These are phyloP conservation scores for Calephelis nemesis DNA, from an alignment of 1,140 invertebrate species.

Conservation along the genomic window DNA sequence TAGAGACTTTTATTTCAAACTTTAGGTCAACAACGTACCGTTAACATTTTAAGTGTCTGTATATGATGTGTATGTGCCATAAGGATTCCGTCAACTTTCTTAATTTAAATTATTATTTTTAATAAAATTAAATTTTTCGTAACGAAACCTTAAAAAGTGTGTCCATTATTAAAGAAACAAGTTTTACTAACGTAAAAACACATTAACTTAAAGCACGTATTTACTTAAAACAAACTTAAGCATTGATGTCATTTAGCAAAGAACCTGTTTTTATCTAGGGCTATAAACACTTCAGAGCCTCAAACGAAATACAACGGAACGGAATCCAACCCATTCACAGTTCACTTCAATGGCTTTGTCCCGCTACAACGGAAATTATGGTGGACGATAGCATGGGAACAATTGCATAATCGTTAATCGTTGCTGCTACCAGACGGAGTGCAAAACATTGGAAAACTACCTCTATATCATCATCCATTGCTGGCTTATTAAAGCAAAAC, in stretches of 20 bases:
- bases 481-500: slow-evolving; percentile 10
- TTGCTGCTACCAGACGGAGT: slow-evolving; percentile 13
- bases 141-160: neutral
- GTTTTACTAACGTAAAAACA: neutral
- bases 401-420: slow-evolving; percentile 42
- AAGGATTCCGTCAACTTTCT: too few species aligned
- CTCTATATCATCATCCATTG: slow-evolving; percentile 25
- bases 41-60: too few species aligned
- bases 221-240: slow-evolving; percentile 11
- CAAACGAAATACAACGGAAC: slow-evolving; percentile 32
- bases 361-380: slow-evolving; percentile 55
- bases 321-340: slow-evolving; percentile 47
- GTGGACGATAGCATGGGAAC: slow-evolving; percentile 39
- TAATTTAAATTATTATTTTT: too few species aligned
- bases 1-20: too few species aligned
- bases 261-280: slow-evolving; percentile 15
- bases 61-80: too few species aligned
- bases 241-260: slow-evolving; percentile 3
- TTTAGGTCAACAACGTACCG: too few species aligned
- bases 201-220: neutral
- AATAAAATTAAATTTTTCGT: too few species aligned
- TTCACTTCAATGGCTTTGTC: slow-evolving; percentile 44
- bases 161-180: neutral
- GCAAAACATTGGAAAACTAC: neutral
- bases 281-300: slow-evolving; percentile 13